Evolutionary conservation across 2,797 vertebrate genomes (phyloP).

Genomic region (Buphagus erythrorhynchus): DNA sequence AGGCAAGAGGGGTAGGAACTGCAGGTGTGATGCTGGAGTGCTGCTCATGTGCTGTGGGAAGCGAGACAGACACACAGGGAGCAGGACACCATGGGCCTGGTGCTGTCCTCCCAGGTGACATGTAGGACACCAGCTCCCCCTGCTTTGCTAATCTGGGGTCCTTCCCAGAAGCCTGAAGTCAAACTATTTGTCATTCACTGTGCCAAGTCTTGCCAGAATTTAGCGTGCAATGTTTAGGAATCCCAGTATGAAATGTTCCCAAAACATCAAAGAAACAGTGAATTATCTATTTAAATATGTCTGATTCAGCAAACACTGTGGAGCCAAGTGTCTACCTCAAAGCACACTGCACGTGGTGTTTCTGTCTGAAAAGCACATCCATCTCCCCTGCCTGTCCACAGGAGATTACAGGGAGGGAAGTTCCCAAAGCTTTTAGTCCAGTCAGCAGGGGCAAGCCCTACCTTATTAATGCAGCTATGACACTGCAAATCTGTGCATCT

Average conservation of each 20-base stretch:
- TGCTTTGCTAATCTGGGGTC: neutral
- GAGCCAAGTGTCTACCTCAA: neutral
- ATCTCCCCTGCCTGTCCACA: neutral
- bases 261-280: neutral
- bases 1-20: neutral
- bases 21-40: neutral
- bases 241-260: neutral
- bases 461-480: neutral
- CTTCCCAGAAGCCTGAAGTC: neutral
- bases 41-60: accelerated
- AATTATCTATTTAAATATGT: neutral
- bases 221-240: neutral
- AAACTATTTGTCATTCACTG: neutral
- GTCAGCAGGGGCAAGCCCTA: neutral
- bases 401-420: neutral
- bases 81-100: neutral
- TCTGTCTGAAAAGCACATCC: neutral
- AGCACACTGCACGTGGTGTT: accelerated
- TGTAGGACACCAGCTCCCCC: neutral
- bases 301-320: neutral
- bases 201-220: neutral
- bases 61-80: accelerated
- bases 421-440: neutral
- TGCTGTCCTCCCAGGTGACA: neutral
- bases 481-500: neutral